A percentile compares a stretch with the other conserved stretches of the same genome.
Conservation (phyloP, 2,797 vertebrate species). For the Acipenser oxyrinchus region DNA sequence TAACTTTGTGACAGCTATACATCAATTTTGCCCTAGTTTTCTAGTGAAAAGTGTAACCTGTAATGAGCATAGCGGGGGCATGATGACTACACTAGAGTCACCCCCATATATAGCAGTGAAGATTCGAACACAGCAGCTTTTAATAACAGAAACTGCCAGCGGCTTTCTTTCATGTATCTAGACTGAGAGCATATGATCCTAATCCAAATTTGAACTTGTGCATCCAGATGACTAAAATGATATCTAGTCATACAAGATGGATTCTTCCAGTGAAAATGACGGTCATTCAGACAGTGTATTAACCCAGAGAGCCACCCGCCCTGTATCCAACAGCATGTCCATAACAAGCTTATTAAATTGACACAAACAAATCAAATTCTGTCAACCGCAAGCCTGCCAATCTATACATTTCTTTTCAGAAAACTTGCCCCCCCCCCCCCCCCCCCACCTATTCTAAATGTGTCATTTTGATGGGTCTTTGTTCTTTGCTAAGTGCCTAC, state of each 20-base stretch:
- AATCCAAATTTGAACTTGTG: not conserved
- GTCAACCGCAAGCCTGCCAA: constrained; percentile 23
- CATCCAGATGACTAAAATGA: not conserved
- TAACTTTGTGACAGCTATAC: too few relatives aligned
- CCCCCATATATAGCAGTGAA: not conserved
- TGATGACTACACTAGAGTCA: too few relatives aligned
- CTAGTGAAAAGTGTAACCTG: too few relatives aligned
- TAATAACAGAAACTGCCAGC: not conserved
- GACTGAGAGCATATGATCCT: not conserved
- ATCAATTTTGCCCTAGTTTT: too few relatives aligned
- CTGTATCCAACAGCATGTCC: constrained; percentile 16
- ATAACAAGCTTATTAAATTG: constrained; percentile 38
- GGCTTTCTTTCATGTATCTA: not conserved
- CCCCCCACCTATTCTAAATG: too few relatives aligned
- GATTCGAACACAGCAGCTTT: not conserved
- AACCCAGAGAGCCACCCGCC: constrained; percentile 14
- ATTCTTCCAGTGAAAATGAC: not conserved
- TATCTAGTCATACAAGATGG: not conserved
- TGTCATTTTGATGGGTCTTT: constrained; percentile 50
- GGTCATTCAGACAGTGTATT: not conserved
- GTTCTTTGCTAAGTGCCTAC: constrained; percentile 61
- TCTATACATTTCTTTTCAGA: too few relatives aligned
- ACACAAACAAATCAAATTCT: constrained; percentile 30
- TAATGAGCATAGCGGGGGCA: too few relatives aligned
- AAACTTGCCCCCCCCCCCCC: too few relatives aligned